A percentile compares a stretch with the other conserved stretches of the same genome.
These are phyloP conservation scores for Engraulis encrasicolus DNA, from an alignment of 2,113 vertebrate species.

Conservation along the genomic window DNA sequence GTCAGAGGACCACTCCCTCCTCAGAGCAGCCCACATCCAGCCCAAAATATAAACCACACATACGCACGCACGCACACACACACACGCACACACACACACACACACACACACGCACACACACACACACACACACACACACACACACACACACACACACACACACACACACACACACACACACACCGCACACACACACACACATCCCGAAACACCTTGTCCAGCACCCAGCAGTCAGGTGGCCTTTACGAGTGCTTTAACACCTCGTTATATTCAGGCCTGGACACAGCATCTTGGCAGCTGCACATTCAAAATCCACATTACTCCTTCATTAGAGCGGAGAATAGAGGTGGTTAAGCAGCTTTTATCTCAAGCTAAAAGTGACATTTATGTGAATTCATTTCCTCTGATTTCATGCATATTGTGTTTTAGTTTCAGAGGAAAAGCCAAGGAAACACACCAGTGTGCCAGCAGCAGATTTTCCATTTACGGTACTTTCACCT, in stretches of 20 bases:
- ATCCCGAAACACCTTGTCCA: not conserved
- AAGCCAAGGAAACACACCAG: no score
- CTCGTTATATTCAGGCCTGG: not conserved
- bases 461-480: no score
- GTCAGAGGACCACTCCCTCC: not conserved
- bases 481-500: no score
- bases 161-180: no score
- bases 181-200: no score
- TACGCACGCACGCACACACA: no score
- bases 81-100: no score
- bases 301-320: not conserved
- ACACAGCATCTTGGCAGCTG: not conserved
- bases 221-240: not conserved
- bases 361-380: not conserved
- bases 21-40: not conserved
- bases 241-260: slow-evolving; percentile 11
- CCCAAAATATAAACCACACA: no score
- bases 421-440: no score
- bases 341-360: not conserved
- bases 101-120: no score
- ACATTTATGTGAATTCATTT: not conserved
- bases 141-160: no score
- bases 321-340: not conserved
- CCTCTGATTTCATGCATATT: not conserved
- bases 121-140: no score